Conservation (phyloP, 1,140 invertebrate species). For the Meloidogyne floridensis region DNA sequence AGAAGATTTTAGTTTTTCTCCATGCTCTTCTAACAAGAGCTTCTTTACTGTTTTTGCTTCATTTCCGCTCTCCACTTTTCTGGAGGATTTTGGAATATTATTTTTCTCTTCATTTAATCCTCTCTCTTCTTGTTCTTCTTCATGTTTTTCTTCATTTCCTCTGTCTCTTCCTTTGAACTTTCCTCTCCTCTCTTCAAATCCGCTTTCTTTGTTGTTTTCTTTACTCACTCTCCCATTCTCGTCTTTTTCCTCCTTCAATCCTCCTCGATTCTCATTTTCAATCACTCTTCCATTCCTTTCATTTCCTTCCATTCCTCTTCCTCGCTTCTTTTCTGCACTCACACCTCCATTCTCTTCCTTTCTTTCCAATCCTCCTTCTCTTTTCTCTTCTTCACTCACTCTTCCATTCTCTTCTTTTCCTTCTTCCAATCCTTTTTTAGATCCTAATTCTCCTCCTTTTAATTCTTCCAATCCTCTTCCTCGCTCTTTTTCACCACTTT, state of each 20-base stretch:
- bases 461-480: slow-evolving; percentile 16
- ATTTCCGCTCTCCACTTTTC: neutral
- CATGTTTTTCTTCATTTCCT: slow-evolving; percentile 8
- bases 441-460: neutral
- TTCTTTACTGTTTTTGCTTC: neutral
- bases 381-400: neutral
- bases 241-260: neutral
- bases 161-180: neutral
- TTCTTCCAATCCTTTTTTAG: neutral
- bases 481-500: neutral
- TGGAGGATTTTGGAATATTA: neutral
- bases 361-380: slow-evolving; percentile 2
- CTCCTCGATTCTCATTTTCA: neutral
- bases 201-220: neutral
- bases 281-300: neutral
- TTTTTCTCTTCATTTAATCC: neutral
- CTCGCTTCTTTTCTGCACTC: neutral
- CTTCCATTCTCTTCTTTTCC: slow-evolving; percentile 4
- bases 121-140: slow-evolving; percentile 17
- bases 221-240: neutral
- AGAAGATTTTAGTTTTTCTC: neutral
- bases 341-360: too few species aligned
- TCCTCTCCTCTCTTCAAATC: neutral
- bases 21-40: neutral
- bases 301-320: slow-evolving; percentile 17